Percentiles rank a stretch among this genome's conserved stretches.
phyloP scores from a whole-genome alignment of 2,797 vertebrate genomes.

The Lepus oiostolus region DNA sequence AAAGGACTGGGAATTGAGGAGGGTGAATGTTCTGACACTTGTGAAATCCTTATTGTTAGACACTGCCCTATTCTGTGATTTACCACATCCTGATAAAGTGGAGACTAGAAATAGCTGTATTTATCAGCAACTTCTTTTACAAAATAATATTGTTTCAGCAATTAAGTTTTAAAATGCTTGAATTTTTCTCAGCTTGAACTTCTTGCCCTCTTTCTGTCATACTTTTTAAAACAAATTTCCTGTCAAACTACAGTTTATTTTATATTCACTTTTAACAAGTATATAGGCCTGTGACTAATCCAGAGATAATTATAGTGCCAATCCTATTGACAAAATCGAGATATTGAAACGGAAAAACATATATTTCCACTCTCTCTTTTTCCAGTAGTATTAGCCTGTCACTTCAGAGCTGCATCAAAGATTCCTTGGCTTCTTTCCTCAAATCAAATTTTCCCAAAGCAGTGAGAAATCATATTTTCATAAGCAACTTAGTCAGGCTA shows the following conservation, averaged over 20 bases:
- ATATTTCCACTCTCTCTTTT: constrained; percentile 57
- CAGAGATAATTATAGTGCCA: constrained; percentile 78
- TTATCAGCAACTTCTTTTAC: constrained; percentile 32
- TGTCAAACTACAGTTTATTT: constrained; percentile 70
- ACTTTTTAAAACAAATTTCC: constrained; percentile 77
- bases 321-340: constrained; percentile 78
- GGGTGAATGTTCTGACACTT: not conserved
- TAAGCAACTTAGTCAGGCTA: constrained; percentile 62
- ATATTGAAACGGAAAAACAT: constrained; percentile 65
- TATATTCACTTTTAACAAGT: constrained; percentile 60
- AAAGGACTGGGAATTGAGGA: not conserved
- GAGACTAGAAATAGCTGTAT: not conserved
- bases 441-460: constrained; percentile 64
- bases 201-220: not conserved
- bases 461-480: constrained; percentile 69
- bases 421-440: constrained; percentile 58
- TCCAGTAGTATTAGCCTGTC: constrained; percentile 50
- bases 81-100: not conserved
- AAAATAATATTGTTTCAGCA: constrained; percentile 64
- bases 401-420: constrained; percentile 43
- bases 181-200: constrained; percentile 32
- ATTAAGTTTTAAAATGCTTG: constrained; percentile 63
- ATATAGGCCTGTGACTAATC: constrained; percentile 75
- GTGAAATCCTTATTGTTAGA: not conserved
- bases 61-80: not conserved